Conservation (phyloP, 2,113 vertebrate species). For the Ramphastos sulfuratus region DNA sequence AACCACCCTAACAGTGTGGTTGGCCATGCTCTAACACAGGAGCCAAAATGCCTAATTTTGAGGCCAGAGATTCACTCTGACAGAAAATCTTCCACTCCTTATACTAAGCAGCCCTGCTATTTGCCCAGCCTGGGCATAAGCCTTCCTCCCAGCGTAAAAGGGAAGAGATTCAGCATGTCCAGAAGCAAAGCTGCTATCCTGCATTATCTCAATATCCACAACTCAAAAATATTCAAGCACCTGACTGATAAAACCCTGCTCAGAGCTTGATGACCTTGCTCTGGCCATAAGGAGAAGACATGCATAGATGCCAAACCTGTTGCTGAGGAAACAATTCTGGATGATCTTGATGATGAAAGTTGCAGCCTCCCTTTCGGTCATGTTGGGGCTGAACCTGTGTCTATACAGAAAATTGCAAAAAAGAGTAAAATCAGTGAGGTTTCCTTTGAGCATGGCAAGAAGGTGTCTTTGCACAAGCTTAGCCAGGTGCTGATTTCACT, state of each 20-base stretch:
- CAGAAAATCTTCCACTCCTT: neutral
- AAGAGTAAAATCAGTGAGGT: neutral
- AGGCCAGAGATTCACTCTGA: neutral
- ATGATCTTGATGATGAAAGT: conserved; percentile 96
- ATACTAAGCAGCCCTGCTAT: neutral
- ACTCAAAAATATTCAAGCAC: neutral
- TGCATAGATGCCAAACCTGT: conserved; percentile 78
- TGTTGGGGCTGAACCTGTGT: conserved; percentile 93
- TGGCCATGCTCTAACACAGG: neutral
- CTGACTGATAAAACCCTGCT: neutral
- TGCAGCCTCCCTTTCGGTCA: conserved; percentile 94
- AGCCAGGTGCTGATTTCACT: neutral
- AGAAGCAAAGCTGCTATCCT: neutral
- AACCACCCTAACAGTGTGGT: neutral
- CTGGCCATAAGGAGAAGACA: neutral
- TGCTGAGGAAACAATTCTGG: conserved; percentile 98
- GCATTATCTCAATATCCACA: neutral
- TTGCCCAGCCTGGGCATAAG: neutral
- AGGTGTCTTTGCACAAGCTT: neutral
- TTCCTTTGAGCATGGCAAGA: neutral
- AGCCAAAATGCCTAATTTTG: neutral
- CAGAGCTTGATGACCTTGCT: neutral
- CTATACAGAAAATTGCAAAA: conserved; percentile 65
- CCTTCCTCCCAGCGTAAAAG: neutral
- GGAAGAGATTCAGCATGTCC: neutral